phyloP scores from a whole-genome alignment of 2,888 invertebrate genomes.

The Clivina fossor region DNA sequence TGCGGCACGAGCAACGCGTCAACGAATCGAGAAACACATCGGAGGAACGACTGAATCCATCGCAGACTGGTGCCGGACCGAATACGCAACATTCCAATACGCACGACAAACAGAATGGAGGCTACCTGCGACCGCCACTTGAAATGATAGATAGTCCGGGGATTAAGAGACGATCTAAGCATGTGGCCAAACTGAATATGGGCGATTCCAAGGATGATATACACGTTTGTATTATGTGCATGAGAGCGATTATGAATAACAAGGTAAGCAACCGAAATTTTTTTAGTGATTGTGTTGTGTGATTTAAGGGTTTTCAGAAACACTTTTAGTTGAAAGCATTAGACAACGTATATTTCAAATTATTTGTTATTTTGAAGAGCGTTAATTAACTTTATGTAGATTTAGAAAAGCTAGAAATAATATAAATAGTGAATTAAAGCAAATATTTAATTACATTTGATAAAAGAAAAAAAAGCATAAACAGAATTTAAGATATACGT shows the following conservation, averaged over 20 bases:
- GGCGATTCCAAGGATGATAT: slow-evolving; percentile 97
- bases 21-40: slow-evolving; percentile 75
- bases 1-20: slow-evolving; percentile 86
- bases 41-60: slow-evolving; percentile 69
- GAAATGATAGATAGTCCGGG: slow-evolving; percentile 70
- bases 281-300: background rate
- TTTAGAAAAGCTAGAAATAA: too few relatives aligned
- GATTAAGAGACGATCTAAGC: slow-evolving; percentile 74
- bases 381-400: too few relatives aligned
- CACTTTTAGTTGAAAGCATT: too few relatives aligned
- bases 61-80: slow-evolving; percentile 36
- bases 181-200: slow-evolving; percentile 88
- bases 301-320: too few relatives aligned
- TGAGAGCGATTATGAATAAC: slow-evolving; percentile 99
- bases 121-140: slow-evolving; percentile 56
- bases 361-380: too few relatives aligned
- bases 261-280: slow-evolving; percentile 61
- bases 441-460: too few relatives aligned
- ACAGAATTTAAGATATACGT: too few relatives aligned
- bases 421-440: too few relatives aligned
- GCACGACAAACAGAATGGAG: slow-evolving; percentile 43
- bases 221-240: slow-evolving; percentile 98
- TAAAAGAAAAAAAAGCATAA: too few relatives aligned
- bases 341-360: slow-evolving; percentile 7
- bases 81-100: slow-evolving; percentile 43